phyloP scores from a whole-genome alignment of 2,888 invertebrate genomes.

The Amiota minor region DNA sequence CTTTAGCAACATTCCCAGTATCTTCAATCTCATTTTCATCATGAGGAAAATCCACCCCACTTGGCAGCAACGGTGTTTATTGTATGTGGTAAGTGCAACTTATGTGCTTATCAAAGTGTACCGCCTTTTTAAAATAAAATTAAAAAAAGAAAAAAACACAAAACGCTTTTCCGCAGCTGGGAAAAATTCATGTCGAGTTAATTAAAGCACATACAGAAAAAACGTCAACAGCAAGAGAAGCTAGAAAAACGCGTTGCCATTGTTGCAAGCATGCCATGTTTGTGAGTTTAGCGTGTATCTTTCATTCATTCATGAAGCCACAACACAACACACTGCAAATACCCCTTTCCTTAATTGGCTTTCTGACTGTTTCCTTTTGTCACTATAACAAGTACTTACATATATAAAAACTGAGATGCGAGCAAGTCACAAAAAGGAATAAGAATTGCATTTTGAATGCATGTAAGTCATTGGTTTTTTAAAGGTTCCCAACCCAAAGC shows the following conservation, averaged over 20 bases:
- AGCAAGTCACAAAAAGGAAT: no score
- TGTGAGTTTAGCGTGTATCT: not conserved
- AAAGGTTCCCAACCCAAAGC: no score
- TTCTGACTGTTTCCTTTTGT: conserved; percentile 16
- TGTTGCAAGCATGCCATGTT: not conserved
- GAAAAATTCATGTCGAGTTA: not conserved
- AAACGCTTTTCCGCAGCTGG: conserved; percentile 2
- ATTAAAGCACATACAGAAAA: not conserved
- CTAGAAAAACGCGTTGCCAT: not conserved
- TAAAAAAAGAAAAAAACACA: not conserved
- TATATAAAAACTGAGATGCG: not conserved
- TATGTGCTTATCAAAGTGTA: conserved; percentile 15
- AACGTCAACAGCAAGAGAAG: not conserved
- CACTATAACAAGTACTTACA: not conserved
- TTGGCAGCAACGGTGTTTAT: no score
- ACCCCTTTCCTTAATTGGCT: conserved; percentile 8
- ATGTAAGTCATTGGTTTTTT: not conserved
- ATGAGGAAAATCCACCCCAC: no score
- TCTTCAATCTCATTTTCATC: no score
- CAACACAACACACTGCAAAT: not conserved
- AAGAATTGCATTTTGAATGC: conserved; percentile 8
- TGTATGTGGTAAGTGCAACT: conserved; percentile 35
- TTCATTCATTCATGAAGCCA: not conserved
- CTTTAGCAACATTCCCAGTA: conserved; percentile 21
- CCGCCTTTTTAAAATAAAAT: not conserved